Evolutionary conservation across 2,113 vertebrate species (phyloP).

Genomic region (Corydoras maculifer): DNA sequence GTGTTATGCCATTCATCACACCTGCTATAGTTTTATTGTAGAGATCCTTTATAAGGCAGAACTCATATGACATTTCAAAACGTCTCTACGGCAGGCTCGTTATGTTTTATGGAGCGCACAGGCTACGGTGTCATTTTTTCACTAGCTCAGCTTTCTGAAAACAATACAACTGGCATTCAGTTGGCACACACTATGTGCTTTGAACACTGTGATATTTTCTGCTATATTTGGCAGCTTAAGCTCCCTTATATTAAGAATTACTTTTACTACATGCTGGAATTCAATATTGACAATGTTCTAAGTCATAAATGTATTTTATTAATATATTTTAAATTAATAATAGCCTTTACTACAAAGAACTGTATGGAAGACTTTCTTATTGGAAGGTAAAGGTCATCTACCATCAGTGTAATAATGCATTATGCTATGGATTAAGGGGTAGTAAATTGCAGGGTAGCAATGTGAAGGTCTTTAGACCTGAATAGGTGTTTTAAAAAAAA

Average conservation of each 20-base stretch:
- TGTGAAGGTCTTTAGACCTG: too few species aligned
- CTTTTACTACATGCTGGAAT: background rate
- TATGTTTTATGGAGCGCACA: slow-evolving; percentile 15
- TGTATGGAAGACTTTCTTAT: too few species aligned
- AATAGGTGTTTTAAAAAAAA: too few species aligned
- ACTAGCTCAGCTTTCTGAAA: slow-evolving; percentile 24
- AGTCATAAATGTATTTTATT: too few species aligned
- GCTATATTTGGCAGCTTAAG: slow-evolving; percentile 19
- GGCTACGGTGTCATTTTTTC: slow-evolving; percentile 18
- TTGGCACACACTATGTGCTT: background rate
- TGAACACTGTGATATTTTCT: slow-evolving; percentile 2
- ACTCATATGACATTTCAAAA: slow-evolving; percentile 19
- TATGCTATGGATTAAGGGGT: background rate
- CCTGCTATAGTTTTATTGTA: slow-evolving; percentile 1
- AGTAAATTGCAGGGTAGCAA: background rate
- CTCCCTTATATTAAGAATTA: too few species aligned
- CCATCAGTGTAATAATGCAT: too few species aligned
- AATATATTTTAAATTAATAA: too few species aligned
- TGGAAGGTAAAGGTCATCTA: too few species aligned
- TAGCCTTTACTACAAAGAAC: too few species aligned
- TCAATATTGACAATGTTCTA: slow-evolving; percentile 3
- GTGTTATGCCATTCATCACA: slow-evolving; percentile 14
- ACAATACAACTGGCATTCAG: slow-evolving; percentile 11
- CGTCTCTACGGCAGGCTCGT: slow-evolving; percentile 15
- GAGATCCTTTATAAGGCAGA: background rate